A percentile compares a stretch with the other conserved stretches of the same genome.
phyloP scores from a whole-genome alignment of 2,888 invertebrate species.

The Dicyrtoma fusca region DNA sequence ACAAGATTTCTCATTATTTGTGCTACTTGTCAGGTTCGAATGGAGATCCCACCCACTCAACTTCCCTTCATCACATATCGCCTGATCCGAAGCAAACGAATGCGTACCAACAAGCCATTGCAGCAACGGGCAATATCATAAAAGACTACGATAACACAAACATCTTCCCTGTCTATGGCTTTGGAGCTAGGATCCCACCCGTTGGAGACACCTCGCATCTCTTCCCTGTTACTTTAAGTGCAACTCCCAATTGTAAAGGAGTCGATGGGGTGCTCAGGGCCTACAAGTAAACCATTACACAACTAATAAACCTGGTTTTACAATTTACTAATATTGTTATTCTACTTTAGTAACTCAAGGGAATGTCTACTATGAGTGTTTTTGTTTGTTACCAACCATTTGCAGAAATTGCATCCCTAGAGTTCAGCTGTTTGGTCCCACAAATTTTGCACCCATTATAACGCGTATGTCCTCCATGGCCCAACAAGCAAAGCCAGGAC shows the following conservation, averaged over 20 bases:
- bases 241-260: constrained; percentile 61
- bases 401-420: constrained; percentile 53
- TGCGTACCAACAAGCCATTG: constrained; percentile 61
- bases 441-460: constrained; percentile 65
- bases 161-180: constrained; percentile 61
- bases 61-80: constrained; percentile 53
- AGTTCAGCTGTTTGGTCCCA: constrained; percentile 64
- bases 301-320: no score
- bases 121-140: constrained; percentile 60
- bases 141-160: constrained; percentile 64
- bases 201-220: constrained; percentile 62
- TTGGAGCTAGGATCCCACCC: constrained; percentile 63
- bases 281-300: constrained; percentile 58
- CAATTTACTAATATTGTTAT: no score
- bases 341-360: no score
- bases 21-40: constrained; percentile 48
- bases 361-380: not conserved
- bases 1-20: not conserved
- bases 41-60: constrained; percentile 51
- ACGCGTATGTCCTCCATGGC: constrained; percentile 61
- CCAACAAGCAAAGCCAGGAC: constrained; percentile 59
- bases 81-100: constrained; percentile 56
- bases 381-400: not conserved
- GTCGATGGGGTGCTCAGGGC: constrained; percentile 62
- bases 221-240: constrained; percentile 59